Evolutionary conservation across 1,140 invertebrate species (phyloP).

Genomic region (Drosophila bifasciata): DNA sequence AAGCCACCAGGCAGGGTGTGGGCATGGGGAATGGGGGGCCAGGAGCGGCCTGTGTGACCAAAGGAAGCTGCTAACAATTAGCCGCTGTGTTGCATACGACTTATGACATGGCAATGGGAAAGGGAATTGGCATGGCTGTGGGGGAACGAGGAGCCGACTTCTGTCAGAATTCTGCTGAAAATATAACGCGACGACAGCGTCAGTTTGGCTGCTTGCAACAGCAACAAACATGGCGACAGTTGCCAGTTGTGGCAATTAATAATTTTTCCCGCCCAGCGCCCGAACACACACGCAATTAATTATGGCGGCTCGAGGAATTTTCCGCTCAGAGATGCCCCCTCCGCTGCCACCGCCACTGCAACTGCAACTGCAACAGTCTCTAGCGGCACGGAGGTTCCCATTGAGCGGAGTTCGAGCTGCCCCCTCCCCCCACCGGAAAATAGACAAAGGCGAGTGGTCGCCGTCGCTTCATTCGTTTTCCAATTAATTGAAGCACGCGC

Average conservation of each 20-base stretch:
- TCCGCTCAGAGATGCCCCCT: conserved; percentile 16
- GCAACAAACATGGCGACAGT: conserved; percentile 80
- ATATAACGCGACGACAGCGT: conserved; percentile 75
- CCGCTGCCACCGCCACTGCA: conserved; percentile 43
- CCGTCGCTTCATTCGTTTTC: conserved; percentile 72
- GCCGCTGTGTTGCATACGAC: conserved; percentile 77
- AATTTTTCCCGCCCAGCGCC: conserved; percentile 64
- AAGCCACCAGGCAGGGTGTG: conserved; percentile 39
- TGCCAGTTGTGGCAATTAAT: conserved; percentile 82
- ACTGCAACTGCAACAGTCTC: conserved; percentile 49
- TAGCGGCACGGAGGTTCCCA: conserved; percentile 30
- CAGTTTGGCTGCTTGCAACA: conserved; percentile 50
- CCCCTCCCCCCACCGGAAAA: too few relatives aligned
- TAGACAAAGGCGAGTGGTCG: conserved; percentile 58
- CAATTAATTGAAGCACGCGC: conserved; percentile 82
- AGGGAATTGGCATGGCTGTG: conserved; percentile 10
- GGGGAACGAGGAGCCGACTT: conserved; percentile 30
- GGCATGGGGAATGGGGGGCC: background rate
- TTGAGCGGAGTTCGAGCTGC: conserved; percentile 34
- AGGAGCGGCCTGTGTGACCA: conserved; percentile 23
- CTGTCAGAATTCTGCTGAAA: conserved; percentile 65
- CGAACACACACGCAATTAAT: conserved; percentile 74
- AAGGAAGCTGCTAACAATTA: conserved; percentile 79
- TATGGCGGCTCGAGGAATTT: conserved; percentile 57
- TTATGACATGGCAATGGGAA: conserved; percentile 65